Conservation (phyloP, 2,888 invertebrate species). For the Amphipoea oculea region DNA sequence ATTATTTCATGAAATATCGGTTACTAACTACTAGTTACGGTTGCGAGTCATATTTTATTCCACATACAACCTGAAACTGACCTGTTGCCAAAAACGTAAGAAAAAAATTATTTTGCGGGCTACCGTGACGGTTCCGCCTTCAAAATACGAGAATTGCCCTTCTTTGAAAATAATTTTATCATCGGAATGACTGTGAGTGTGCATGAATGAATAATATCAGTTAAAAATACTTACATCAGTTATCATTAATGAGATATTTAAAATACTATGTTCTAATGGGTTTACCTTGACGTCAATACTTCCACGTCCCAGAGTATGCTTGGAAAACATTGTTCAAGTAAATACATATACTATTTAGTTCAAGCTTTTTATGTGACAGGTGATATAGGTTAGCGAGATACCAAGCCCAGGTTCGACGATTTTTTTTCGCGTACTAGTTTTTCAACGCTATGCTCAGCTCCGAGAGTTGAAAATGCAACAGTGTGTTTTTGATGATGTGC, state of each 20-base stretch:
- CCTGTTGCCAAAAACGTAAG: neutral
- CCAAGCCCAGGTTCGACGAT: neutral
- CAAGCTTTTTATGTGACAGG: conserved; percentile 6
- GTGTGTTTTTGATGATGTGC: neutral
- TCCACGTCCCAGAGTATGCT: conserved; percentile 90
- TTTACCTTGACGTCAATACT: conserved; percentile 93
- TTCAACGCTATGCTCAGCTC: neutral
- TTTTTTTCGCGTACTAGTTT: neutral
- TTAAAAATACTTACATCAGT: conserved; percentile 50
- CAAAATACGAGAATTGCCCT: neutral
- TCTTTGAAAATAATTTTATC: neutral
- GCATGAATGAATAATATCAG: conserved; percentile 26
- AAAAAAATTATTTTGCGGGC: neutral
- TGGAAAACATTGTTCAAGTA: conserved; percentile 80
- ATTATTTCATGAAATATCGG: neutral
- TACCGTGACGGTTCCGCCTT: neutral
- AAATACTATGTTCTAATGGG: conserved; percentile 61
- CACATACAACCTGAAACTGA: neutral
- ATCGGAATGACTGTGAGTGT: neutral
- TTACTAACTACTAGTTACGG: neutral
- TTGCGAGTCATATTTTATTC: neutral
- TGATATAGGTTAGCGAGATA: conserved; percentile 10
- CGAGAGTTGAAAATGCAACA: neutral
- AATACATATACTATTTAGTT: conserved; percentile 39
- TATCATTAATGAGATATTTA: conserved; percentile 47